These are phyloP conservation scores for Chamaedrilus cognettii DNA, from an alignment of 2,888 invertebrate genomes.

Conservation along the genomic window DNA sequence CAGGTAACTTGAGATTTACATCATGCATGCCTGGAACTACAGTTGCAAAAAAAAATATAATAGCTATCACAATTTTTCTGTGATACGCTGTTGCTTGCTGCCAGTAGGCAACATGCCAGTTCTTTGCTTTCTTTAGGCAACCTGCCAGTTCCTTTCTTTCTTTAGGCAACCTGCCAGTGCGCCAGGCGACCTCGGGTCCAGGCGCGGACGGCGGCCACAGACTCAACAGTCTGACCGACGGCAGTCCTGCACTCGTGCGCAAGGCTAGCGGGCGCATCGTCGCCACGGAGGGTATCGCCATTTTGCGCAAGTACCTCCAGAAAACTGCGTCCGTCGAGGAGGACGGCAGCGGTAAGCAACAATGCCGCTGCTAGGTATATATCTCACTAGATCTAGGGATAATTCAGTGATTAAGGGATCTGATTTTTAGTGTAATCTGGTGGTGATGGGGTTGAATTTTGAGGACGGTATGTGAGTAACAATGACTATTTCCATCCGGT, in stretches of 20 bases:
- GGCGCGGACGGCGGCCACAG: slow-evolving; percentile 46
- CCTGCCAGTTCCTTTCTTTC: background rate
- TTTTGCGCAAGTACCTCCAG: slow-evolving; percentile 51
- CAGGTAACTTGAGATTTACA: too few species aligned
- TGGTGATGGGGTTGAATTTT: too few species aligned
- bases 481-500: too few species aligned
- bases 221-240: too few species aligned
- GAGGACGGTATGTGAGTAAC: too few species aligned
- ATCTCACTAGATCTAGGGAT: too few species aligned
- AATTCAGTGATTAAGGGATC: too few species aligned
- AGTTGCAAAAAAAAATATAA: background rate
- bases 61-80: background rate
- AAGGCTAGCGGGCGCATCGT: slow-evolving; percentile 53
- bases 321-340: slow-evolving; percentile 36
- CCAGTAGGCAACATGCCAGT: background rate
- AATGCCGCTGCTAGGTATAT: too few species aligned
- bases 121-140: background rate
- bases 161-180: background rate
- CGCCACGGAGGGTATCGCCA: slow-evolving; percentile 51
- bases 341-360: slow-evolving; percentile 6
- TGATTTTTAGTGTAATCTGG: too few species aligned
- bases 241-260: too few species aligned
- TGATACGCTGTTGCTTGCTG: background rate
- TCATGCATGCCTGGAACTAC: too few species aligned
- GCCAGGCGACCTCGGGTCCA: slow-evolving; percentile 14